Evolutionary conservation across 1,140 invertebrate species (phyloP).

Genomic region (Cylas formicarius): DNA sequence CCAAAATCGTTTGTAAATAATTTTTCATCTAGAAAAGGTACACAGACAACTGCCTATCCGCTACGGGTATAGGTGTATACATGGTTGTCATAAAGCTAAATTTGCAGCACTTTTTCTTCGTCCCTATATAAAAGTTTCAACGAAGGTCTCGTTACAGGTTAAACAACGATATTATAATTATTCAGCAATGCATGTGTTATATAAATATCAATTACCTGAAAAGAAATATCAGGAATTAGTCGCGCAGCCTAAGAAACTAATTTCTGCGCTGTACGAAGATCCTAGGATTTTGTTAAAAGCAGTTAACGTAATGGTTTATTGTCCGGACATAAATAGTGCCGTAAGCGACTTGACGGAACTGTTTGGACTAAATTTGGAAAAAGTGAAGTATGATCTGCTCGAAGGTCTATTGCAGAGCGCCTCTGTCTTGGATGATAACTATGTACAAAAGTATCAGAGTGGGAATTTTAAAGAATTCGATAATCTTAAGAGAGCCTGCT

Average conservation of each 20-base stretch:
- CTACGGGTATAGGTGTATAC: too few relatives aligned
- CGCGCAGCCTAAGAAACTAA: slow-evolving; percentile 26
- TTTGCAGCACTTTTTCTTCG: too few relatives aligned
- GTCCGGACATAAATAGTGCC: slow-evolving; percentile 34
- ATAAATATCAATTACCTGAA: slow-evolving; percentile 27
- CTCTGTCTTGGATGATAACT: slow-evolving; percentile 11
- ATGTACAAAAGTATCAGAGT: slow-evolving; percentile 24
- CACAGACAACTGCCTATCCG: too few relatives aligned
- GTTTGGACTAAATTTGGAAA: slow-evolving; percentile 22
- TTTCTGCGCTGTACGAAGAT: slow-evolving; percentile 31
- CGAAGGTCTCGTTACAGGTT: slow-evolving; percentile 26
- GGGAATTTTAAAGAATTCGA: too few relatives aligned
- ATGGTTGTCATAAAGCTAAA: too few relatives aligned
- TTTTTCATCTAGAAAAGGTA: too few relatives aligned
- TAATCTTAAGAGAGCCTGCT: slow-evolving; percentile 9
- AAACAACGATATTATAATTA: slow-evolving; percentile 30
- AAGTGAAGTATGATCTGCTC: slow-evolving; percentile 20
- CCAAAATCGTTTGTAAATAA: too few relatives aligned
- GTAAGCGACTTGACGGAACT: slow-evolving; percentile 29
- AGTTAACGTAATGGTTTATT: slow-evolving; percentile 17
- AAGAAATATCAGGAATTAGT: slow-evolving; percentile 27
- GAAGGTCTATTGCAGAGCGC: slow-evolving; percentile 19
- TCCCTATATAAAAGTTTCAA: too few relatives aligned
- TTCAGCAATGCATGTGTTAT: slow-evolving; percentile 31
- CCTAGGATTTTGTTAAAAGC: slow-evolving; percentile 24